Base-by-base conservation (phyloP, 2,797 vertebrate genomes). In the Danio jaintianensis region DNA sequence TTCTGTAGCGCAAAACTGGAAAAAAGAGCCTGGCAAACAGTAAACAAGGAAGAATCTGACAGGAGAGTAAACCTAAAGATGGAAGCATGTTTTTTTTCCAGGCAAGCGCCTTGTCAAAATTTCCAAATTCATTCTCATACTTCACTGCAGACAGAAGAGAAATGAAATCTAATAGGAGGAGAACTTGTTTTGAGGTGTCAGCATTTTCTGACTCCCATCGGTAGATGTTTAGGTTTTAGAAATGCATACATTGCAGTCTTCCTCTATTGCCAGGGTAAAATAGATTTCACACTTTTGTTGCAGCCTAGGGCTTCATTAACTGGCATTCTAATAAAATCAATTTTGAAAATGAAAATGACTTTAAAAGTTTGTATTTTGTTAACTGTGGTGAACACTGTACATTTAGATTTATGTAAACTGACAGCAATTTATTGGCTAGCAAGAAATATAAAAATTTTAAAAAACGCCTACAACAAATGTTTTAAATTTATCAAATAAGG, bases 141-240 rank as follows among this genome's bases (percentile, higher is more conserved):
- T 72, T 45, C 8, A 22, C 40, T 29, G 4, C 40, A 72, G 43
- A 58, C 4, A 58, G 70, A 5, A 73, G 15, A 56, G 7, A 56
- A 56, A 56, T 73, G 0, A 29, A n/a, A 29, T 59, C 20, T 73
- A 13, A 50, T 12, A 20, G 40, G 70, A 43, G 12, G 20, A 29
- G 58, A 42, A 43, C 53, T 58, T 47, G 42, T 59, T 59, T 59
- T 73, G 18, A 73, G 55, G 53, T 47, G 55, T 73, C 70, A 77
- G 62, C 62, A 56, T 56, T 48, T 66, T 63, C 36, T 64, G 48
- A 52, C 7, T 11, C 66, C 50, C 61, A 75, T 53, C 59, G 13
- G 22, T 18, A 55, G 38, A 66, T 29, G 74, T 45, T 45, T 55
- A 38, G 40, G 50, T 13, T 66, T 66, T 8, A 42, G 48, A 64